These are phyloP conservation scores for Mythimna ferrago DNA, from an alignment of 2,888 invertebrate genomes.

Conservation along the genomic window DNA sequence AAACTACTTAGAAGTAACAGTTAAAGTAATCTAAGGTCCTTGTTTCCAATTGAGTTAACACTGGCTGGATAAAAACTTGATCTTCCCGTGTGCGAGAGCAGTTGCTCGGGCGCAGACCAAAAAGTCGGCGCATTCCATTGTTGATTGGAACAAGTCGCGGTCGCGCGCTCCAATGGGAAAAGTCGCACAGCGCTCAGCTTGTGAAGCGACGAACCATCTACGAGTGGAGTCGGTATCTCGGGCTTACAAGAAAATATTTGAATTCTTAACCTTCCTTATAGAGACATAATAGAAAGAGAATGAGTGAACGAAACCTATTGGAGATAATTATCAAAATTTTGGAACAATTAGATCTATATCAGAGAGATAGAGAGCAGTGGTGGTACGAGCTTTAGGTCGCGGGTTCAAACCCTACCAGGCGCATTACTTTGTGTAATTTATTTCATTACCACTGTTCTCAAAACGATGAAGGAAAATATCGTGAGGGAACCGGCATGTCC, in stretches of 20 bases:
- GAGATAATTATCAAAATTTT: no score
- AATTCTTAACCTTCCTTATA: not conserved
- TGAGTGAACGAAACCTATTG: not conserved
- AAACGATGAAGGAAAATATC: no score
- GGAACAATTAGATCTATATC: no score
- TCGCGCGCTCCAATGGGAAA: conserved; percentile 84
- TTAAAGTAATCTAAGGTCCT: conserved; percentile 75
- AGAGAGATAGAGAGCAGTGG: no score
- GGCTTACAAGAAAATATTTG: not conserved
- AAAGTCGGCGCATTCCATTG: conserved; percentile 88
- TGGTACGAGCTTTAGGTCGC: no score
- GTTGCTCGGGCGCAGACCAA: conserved; percentile 79
- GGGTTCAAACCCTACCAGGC: no score
- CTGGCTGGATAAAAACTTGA: conserved; percentile 80
- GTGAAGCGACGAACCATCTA: conserved; percentile 66
- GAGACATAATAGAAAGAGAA: no score
- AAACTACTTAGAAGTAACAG: conserved; percentile 68
- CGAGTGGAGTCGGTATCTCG: conserved; percentile 75
- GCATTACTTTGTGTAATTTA: no score
- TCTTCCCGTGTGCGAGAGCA: conserved; percentile 72
- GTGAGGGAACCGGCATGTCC: no score
- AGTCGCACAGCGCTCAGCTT: conserved; percentile 77
- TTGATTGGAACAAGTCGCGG: conserved; percentile 87
- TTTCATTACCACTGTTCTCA: no score
- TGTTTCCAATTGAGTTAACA: conserved; percentile 77